Base-by-base conservation (phyloP, 2,888 invertebrate species). In the Caradrina clavipalpis region DNA sequence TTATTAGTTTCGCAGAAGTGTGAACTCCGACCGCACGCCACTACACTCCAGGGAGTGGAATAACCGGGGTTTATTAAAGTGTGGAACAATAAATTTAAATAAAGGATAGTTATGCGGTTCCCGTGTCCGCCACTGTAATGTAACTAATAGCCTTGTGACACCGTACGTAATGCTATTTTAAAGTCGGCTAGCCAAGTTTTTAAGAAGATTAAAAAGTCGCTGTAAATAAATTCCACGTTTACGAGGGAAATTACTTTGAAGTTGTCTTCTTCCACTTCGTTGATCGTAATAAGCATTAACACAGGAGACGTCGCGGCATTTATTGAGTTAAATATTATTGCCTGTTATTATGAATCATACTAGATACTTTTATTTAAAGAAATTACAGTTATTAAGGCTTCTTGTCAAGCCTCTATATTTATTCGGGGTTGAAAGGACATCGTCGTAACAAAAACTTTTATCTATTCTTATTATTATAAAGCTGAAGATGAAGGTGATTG, bases 101-200 rank as follows among this genome's bases (percentile, higher is more conserved):
- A 95, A 94, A 92, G 90, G 89, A 92, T 94, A 93, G 94, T 94
- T 94, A 93, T 93, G 93, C 91, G 90, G 91, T 93, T 92, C 88
- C 87, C 92, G 90, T 92, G 94, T 92, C 90, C 89, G 89, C 89
- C 86, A 84, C 83, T 88, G 90, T 92, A 91, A 90, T 90, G 87
- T 86, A 84, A 87, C 87, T 90, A 92, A 92, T 90, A 89, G 90
- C 71, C 22, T 26, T 35, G 82, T 83, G 83, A 82, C 83, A 82
- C 67, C 59, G 74, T 69, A 62, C 69, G 67, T 81, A 83, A 79
- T 79, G 70, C 63, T 58, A 53, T 74, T 77, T 76, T 82, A 69
- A 80, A 78, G 74, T 78, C 53, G 49, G 62, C 68, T 61, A 26
- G 59, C 58, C 64, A 78, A 76, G 66, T 56, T 76, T 80, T 76